These are phyloP conservation scores for Sinhomidia bicolor DNA, from an alignment of 2,888 invertebrate genomes.

Conservation along the genomic window DNA sequence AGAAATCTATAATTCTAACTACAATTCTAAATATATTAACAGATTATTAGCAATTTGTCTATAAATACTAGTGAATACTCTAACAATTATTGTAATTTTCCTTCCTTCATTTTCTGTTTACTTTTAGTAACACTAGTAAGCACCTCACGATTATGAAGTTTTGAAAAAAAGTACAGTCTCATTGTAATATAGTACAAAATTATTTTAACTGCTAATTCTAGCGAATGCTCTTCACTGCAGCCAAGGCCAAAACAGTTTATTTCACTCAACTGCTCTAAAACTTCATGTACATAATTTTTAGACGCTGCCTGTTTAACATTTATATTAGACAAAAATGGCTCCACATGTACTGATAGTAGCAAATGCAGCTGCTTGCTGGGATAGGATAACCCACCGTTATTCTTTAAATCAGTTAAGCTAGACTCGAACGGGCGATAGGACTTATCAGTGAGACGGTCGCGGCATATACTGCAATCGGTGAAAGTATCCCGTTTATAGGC, in stretches of 20 bases:
- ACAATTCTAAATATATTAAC: too few species aligned
- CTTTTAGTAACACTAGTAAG: background rate
- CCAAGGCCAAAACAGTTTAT: background rate
- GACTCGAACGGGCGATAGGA: too few species aligned
- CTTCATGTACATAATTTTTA: background rate
- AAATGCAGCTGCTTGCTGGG: background rate
- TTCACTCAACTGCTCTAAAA: background rate
- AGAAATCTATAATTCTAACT: too few species aligned
- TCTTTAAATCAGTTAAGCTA: background rate
- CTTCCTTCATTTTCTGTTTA: constrained; percentile 12
- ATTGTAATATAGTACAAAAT: constrained; percentile 16
- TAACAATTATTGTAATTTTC: constrained; percentile 1
- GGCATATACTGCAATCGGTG: background rate
- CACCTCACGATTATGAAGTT: background rate
- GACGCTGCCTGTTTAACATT: background rate
- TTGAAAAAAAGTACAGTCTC: constrained; percentile 8
- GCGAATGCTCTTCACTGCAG: background rate
- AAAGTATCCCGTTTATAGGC: background rate
- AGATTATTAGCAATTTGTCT: too few species aligned
- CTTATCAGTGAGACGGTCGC: background rate
- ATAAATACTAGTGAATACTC: too few species aligned
- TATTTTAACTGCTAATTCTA: background rate
- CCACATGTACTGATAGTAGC: background rate
- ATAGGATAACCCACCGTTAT: background rate
- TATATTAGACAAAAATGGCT: background rate